Evolutionary conservation across 2,797 vertebrate genomes (phyloP).

Genomic region (Cyclopterus lumpus): DNA sequence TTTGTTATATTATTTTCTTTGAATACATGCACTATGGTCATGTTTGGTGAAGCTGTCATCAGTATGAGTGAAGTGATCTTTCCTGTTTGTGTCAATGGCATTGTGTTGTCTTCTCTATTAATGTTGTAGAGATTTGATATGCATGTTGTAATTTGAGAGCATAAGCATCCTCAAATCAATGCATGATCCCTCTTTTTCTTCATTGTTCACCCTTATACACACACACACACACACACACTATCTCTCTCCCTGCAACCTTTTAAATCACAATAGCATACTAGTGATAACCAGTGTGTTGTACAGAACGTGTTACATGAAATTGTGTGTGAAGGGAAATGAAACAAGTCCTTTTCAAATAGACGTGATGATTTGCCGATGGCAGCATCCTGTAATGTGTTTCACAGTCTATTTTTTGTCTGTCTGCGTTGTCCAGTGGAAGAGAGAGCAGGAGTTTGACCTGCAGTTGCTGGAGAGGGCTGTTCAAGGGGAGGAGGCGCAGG

Average conservation of each 20-base stretch:
- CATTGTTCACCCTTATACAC: slow-evolving; percentile 28
- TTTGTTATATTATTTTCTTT: slow-evolving; percentile 30
- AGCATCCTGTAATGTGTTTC: slow-evolving; percentile 41
- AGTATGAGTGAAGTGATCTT: slow-evolving; percentile 27
- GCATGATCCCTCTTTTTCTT: slow-evolving; percentile 51
- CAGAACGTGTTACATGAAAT: slow-evolving; percentile 20
- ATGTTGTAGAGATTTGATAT: slow-evolving; percentile 32
- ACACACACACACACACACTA: not conserved
- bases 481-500: slow-evolving; percentile 87
- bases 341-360: slow-evolving; percentile 23
- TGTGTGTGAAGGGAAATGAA: slow-evolving; percentile 35
- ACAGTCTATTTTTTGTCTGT: slow-evolving; percentile 54
- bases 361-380: slow-evolving; percentile 9
- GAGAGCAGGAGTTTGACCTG: slow-evolving; percentile 99
- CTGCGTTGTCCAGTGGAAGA: slow-evolving; percentile 90
- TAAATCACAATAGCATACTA: slow-evolving; percentile 15
- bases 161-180: slow-evolving; percentile 58
- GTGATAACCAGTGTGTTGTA: slow-evolving; percentile 21
- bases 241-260: slow-evolving; percentile 11
- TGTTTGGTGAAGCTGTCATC: slow-evolving; percentile 38
- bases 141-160: slow-evolving; percentile 60
- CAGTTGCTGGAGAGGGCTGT: slow-evolving; percentile 94
- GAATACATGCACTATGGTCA: slow-evolving; percentile 4
- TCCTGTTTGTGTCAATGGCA: slow-evolving; percentile 39
- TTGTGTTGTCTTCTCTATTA: slow-evolving; percentile 34